Evolutionary conservation across 2,888 invertebrate genomes (phyloP).

Genomic region (Agriopis marginaria): DNA sequence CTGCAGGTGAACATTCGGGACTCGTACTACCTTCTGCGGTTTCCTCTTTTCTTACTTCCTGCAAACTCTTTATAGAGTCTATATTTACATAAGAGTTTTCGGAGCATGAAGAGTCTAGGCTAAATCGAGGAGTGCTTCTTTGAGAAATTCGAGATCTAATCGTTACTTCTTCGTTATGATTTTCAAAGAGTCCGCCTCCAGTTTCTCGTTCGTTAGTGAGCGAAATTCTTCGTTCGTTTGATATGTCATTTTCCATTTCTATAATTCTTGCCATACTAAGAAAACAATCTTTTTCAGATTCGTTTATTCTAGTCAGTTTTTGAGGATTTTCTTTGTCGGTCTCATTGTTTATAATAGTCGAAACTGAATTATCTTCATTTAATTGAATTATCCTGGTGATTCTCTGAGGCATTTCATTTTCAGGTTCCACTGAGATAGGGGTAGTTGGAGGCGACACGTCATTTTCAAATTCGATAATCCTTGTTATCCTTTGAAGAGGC

Average conservation of each 20-base stretch:
- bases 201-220: slow-evolving; percentile 82
- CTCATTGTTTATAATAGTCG: slow-evolving; percentile 68
- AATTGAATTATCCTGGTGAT: slow-evolving; percentile 78
- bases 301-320: slow-evolving; percentile 74
- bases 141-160: slow-evolving; percentile 74
- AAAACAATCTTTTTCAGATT: slow-evolving; percentile 77
- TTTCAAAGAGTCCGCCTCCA: slow-evolving; percentile 72
- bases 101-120: slow-evolving; percentile 85
- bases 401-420: slow-evolving; percentile 72
- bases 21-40: slow-evolving; percentile 62
- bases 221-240: slow-evolving; percentile 81
- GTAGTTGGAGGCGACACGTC: slow-evolving; percentile 58
- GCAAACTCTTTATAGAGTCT: slow-evolving; percentile 83
- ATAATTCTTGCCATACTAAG: slow-evolving; percentile 83
- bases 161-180: slow-evolving; percentile 69
- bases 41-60: slow-evolving; percentile 83
- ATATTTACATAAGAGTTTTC: slow-evolving; percentile 86
- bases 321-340: slow-evolving; percentile 68
- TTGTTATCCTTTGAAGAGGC: slow-evolving; percentile 76
- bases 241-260: slow-evolving; percentile 83
- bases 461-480: slow-evolving; percentile 79
- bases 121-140: slow-evolving; percentile 80
- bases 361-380: slow-evolving; percentile 76
- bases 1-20: slow-evolving; percentile 69
- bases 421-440: slow-evolving; percentile 62